Evolutionary conservation across 2,113 vertebrate species (phyloP), one percentile per base, ranked within the genome.

Genomic region (Stegastes partitus): DNA sequence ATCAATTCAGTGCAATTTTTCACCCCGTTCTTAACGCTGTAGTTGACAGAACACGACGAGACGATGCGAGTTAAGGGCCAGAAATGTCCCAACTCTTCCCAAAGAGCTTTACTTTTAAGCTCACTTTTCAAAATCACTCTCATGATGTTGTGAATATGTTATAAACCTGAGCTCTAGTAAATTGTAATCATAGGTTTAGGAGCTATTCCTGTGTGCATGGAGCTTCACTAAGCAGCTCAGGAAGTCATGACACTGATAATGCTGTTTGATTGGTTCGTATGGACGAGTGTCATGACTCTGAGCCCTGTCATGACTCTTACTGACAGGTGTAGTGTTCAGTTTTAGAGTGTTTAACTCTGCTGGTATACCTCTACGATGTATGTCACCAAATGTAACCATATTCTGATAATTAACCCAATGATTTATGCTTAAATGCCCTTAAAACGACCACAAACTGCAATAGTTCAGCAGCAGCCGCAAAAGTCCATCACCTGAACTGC

Each of bases 161-260:
- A 76, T 58, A 68, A 76, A 68, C 70, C 75, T 50, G 67, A 68
- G 47, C 71, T 79, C 16, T 22, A 44, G 44, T 63, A 42, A 37
- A 57, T 23, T 54, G 71, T 58, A 68, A 65, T 59, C 22, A 15
- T 18, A 51, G 72, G 44, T 64, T 64, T 49, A 23, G 54, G 22
- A 81, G 68, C 68, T 61, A 4, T 18, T 11, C 31, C 74, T 78
- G 68, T 54, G 3, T 3, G 39, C 79, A 79, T 70, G 19, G 1
- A 63, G 55, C 79, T 82, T 78, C 65, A 19, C 45, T 7, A 49
- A 49, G n/a, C 42, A 50, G 42, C 19, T 49, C 16, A 49, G 45
- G 11, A 49, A 75, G 16, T 4, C 42, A 3, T 64, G 59, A 76
- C 58, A 44, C 28, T 23, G 26, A 19, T 12, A 59, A 56, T 39